Evolutionary conservation across 2,797 vertebrate species (phyloP), one percentile per base, ranked within the genome.

Genomic region (Hephaestus fuliginosus): DNA sequence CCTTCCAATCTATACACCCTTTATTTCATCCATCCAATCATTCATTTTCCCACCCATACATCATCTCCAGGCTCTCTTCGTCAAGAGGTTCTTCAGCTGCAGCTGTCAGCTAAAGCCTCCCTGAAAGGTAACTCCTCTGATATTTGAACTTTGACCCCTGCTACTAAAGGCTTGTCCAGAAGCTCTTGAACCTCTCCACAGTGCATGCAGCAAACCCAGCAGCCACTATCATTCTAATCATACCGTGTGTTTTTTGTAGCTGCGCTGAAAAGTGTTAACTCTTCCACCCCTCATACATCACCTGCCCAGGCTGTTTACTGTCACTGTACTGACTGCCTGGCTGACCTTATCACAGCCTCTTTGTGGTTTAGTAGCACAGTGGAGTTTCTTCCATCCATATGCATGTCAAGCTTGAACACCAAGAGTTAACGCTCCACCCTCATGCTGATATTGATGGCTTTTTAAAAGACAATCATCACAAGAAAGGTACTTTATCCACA

Each of bases 41-140:
- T 67, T 36, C 13, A 43, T 67, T 52, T 46, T 43, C 20, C 51
- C 67, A 1, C 39, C 52, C 86, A 61, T 44, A 46, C 83, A 0
- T 69, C 78, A 63, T 69, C 51, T 89, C 53, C 89, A 96, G 96
- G 95, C 56, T 96, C 95, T 73, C 95, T 96, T 57, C 95, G 96
- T 79, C 96, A 96, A 80, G 96, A 96, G 69, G 94, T 97, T 74
- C 96, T 96, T 76, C 95, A 96, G 84, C 94, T 96, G 82, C 96
- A 96, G 87, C 90, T 96, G 88, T 95, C 94, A 18, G 83, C 94
- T 82, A 96, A 96, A 92, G 88, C 86, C n/a, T 82, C 92, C 1
- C 68, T 87, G 78, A 95, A 96, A 96, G 96, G 96, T 96, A 96
- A 95, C 80, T 41, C 76, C 49, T 70, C 55, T 74, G 66, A 82